Base-by-base conservation (phyloP, 2,888 invertebrate genomes). In the Rhogogaster chlorosoma region DNA sequence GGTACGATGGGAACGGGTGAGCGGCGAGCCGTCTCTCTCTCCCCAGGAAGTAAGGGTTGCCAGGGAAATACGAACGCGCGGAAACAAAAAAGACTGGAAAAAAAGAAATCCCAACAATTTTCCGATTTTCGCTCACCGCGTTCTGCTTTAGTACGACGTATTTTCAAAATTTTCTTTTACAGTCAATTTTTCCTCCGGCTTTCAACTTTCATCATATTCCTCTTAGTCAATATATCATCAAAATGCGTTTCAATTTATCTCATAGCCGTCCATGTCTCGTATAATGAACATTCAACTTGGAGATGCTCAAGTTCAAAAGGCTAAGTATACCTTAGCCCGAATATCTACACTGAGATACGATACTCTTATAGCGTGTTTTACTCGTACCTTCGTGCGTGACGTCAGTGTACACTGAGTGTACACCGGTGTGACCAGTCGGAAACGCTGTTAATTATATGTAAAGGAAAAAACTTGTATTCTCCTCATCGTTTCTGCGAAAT, bases 1-100 rank as follows among this genome's bases (percentile, higher is more conserved):
- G 77, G 77, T 32, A 77, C 49, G 29, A n/a, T 22, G 22, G 75
- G 75, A 18, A 29, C 2, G 77, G 53, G 45, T 32, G 73, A 73
- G 18, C 77, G 77, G 45, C 26, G 26, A 18, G 26, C 32, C 49
- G n/a, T 12, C 77, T 77, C 75, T 42, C 42, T 42, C 29, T 73
- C 77, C 53, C 49, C 49, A 77, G 53, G 53, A 77, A 49, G 77
- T 53, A 32, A 77, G 77, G 77, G 49, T 49, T 49, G 77, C 77
- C 49, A 18, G 45, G 53, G 32, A 53, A 77, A 77, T 77, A 53
- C 10, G 9, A 77, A 26, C 26, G 18, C 26, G 75, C 18, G 36
- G 9, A 77, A 77, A n/a, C n/a, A n/a, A 45, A 49, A n/a, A 49
- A 18, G 29, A 53, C 9, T 22, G 18, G 18, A 77, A n/a, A 29